phyloP scores from a whole-genome alignment of 1,140 invertebrate species.

The Zophobas atratus region DNA sequence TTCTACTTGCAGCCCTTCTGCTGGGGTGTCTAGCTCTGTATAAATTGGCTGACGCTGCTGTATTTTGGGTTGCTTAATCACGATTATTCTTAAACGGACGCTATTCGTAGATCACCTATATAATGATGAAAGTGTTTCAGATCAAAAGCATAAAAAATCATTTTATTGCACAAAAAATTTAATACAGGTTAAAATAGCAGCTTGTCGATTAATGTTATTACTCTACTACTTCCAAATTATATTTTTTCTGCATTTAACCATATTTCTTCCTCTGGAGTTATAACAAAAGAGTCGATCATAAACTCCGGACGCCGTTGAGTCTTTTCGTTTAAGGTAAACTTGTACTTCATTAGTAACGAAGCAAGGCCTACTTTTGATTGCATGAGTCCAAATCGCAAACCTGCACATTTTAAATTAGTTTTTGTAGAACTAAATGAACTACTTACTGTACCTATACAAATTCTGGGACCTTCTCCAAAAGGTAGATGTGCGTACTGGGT shows the following conservation, averaged over 20 bases:
- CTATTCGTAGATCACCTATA: too few species aligned
- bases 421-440: not conserved
- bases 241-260: not conserved
- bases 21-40: too few species aligned
- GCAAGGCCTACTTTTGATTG: slow-evolving; percentile 7
- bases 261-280: not conserved
- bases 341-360: not conserved
- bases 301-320: not conserved
- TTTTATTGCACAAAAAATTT: too few species aligned
- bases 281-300: not conserved
- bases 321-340: slow-evolving; percentile 3
- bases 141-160: too few species aligned
- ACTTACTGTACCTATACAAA: not conserved
- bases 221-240: too few species aligned
- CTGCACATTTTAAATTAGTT: not conserved
- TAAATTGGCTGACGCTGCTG: too few species aligned
- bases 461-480: not conserved
- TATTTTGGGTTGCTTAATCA: too few species aligned
- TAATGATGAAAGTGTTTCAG: too few species aligned
- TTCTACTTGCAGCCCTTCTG: too few species aligned
- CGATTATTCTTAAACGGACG: too few species aligned
- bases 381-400: not conserved
- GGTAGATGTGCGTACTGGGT: not conserved
- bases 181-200: too few species aligned
- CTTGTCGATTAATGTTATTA: too few species aligned